Evolutionary conservation across 2,113 vertebrate species (phyloP).

Genomic region (Thalassarche chlororhynchos): DNA sequence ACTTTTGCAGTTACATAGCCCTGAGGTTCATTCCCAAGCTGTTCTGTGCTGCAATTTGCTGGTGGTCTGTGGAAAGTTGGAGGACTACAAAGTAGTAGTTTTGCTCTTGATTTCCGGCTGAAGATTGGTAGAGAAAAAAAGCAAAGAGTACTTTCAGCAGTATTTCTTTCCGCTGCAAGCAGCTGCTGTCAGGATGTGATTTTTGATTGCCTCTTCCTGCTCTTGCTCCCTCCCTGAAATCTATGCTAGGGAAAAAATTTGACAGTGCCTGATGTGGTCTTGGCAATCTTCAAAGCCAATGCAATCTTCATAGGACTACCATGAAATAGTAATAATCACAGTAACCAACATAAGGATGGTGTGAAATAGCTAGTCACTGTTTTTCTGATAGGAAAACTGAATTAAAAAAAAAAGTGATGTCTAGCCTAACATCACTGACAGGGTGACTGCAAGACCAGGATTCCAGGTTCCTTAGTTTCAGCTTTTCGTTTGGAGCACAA

Average conservation of each 20-base stretch:
- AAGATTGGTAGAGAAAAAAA: neutral
- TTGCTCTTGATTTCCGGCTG: neutral
- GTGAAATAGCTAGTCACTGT: neutral
- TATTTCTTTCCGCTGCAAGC: neutral
- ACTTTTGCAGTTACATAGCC: neutral
- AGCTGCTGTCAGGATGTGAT: neutral
- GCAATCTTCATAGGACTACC: neutral
- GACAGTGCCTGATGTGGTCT: neutral
- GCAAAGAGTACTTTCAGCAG: neutral
- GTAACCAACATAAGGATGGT: neutral
- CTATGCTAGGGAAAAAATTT: neutral
- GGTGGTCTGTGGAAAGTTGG: neutral
- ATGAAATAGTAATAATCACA: neutral
- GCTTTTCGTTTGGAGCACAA: neutral
- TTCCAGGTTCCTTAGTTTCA: neutral
- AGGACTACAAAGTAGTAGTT: neutral
- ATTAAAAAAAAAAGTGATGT: neutral
- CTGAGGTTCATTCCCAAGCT: neutral
- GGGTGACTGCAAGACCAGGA: neutral
- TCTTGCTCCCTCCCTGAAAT: neutral
- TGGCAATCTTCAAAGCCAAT: neutral
- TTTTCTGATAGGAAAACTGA: neutral
- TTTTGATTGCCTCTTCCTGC: neutral
- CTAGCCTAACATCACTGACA: neutral
- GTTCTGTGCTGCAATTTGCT: neutral